These are phyloP conservation scores for Gadopsis bispinosus DNA, from an alignment of 2,797 vertebrate genomes.

Conservation along the genomic window DNA sequence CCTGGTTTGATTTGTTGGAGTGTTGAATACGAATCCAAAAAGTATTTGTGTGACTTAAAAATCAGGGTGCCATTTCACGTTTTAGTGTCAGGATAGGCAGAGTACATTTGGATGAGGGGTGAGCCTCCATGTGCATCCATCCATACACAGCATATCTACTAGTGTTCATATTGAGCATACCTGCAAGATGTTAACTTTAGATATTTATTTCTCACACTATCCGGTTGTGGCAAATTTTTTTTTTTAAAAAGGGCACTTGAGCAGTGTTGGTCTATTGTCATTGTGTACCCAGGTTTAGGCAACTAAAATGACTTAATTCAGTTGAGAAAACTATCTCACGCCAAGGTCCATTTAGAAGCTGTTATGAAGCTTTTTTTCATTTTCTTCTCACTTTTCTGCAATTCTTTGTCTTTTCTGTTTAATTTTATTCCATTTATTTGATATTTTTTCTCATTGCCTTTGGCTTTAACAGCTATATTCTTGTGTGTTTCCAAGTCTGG, in stretches of 20 bases:
- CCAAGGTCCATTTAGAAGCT: background rate
- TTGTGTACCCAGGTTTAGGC: background rate
- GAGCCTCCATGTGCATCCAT: background rate
- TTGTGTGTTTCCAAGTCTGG: slow-evolving; percentile 22
- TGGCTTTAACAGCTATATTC: slow-evolving; percentile 9
- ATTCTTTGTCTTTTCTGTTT: background rate
- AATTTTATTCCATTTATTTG: slow-evolving; percentile 5
- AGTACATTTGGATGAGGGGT: background rate
- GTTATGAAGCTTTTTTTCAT: background rate
- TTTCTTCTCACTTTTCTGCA: background rate
- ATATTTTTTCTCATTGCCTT: slow-evolving; percentile 3
- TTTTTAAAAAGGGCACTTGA: no score
- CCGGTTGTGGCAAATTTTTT: background rate
- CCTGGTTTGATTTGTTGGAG: no score
- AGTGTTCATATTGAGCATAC: background rate
- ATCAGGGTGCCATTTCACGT: no score
- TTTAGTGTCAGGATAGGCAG: no score
- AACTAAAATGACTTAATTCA: background rate
- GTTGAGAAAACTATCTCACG: background rate
- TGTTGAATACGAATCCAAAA: no score
- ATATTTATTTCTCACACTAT: background rate
- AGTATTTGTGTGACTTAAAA: no score
- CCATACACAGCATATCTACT: background rate
- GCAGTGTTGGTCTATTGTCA: background rate
- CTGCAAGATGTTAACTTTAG: background rate